phyloP scores from a whole-genome alignment of 1,140 invertebrate species.

The Drosophila parabipectinata region DNA sequence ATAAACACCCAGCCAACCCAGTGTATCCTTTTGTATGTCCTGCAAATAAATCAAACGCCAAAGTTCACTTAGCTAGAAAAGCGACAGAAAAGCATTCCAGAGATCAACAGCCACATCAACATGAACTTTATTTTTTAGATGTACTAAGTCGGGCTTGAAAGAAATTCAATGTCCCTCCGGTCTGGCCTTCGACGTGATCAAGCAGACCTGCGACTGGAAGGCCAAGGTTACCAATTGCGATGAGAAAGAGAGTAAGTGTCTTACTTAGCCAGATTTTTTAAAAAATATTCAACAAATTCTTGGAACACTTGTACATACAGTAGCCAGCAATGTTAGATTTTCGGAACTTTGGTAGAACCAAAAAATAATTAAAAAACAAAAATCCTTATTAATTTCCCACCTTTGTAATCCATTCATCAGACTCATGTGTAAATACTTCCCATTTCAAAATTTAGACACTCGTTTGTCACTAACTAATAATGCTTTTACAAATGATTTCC shows the following conservation, averaged over 20 bases:
- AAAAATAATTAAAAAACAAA: conserved; percentile 16
- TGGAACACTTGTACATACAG: conserved; percentile 47
- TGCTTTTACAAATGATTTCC: background rate
- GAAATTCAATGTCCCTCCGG: conserved; percentile 97
- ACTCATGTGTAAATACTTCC: conserved; percentile 58
- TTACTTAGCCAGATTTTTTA: conserved; percentile 22
- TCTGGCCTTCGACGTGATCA: conserved; percentile 97
- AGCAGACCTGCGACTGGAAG: conserved; percentile 99
- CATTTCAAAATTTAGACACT: conserved; percentile 79
- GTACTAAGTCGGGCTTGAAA: conserved; percentile 96
- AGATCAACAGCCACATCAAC: conserved; percentile 40
- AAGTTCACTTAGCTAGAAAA: conserved; percentile 70
- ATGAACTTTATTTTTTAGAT: conserved; percentile 87
- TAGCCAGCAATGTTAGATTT: conserved; percentile 57
- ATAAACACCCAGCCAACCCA: conserved; percentile 45
- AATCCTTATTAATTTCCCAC: conserved; percentile 23
- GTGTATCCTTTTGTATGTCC: background rate
- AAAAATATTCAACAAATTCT: conserved; percentile 31
- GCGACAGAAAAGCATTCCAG: conserved; percentile 3
- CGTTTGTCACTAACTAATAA: conserved; percentile 64
- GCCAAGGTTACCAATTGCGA: conserved; percentile 98
- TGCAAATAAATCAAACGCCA: conserved; percentile 40
- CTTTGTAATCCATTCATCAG: conserved; percentile 25
- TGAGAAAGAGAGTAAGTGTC: conserved; percentile 96
- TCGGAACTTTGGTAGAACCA: conserved; percentile 65